Base-by-base conservation (phyloP, 2,797 vertebrate species). In the Pseudotriccus pelzelni region DNA sequence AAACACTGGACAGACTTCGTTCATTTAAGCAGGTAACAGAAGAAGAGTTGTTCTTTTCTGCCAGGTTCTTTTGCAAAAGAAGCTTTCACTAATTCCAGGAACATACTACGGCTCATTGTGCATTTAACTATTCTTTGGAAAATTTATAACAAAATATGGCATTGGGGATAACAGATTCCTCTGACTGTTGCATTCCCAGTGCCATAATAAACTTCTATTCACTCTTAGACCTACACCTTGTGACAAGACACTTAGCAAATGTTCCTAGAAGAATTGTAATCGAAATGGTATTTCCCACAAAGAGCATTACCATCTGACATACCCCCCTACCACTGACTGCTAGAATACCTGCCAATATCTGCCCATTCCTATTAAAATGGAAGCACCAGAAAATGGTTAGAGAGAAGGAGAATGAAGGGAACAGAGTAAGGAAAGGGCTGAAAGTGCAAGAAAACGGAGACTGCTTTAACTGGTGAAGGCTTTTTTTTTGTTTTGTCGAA, bases 1-100 rank as follows among this genome's bases (percentile, higher is more conserved):
- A 97, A 96, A 99, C 99, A 10, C 97, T 99, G 97, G 99, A 99
- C 91, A 97, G 99, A 96, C 99, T 99, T 37, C 98, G 99, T 84
- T 99, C 98, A 74, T 99, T 99, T 97, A 99, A 98, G 96, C 99
- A 99, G 99, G 99, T 99, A 94, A 94, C 75, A 55, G 16, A 74
- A 68, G 16, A 93, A 78, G 7, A 41, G 34, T 53, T 36, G 8
- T 43, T 78, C 7, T 75, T 88, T 59, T 58, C 30, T 12, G 37
- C 2, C 9, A 11, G 4, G 53, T 84, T 59, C 16, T n/a, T 83
- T 62, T 56, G 16, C 30, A 34, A 19, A 60, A 64, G 6, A 55
- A 28, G 32, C 25, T 50, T 83, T 39, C 41, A 34, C 10, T 73
- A 8, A 7, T 79, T 91, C 28, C 12, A 41, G 23, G 30, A 36